phyloP scores from a whole-genome alignment of 2,888 invertebrate genomes.

The Himalopsyche kuldschensis region DNA sequence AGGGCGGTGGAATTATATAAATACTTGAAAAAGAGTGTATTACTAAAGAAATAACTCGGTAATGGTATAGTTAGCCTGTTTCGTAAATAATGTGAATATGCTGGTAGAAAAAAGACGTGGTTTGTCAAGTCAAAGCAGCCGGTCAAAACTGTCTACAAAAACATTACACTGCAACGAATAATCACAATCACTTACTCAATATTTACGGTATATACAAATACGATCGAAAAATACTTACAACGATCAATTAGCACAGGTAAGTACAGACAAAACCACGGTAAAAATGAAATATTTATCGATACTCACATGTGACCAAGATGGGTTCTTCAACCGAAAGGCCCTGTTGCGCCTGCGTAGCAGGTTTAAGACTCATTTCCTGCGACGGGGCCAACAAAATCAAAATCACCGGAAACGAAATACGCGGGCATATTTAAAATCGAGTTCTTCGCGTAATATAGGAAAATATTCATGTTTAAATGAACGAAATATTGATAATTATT shows the following conservation, averaged over 20 bases:
- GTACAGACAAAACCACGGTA: constrained; percentile 54
- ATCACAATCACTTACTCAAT: constrained; percentile 6
- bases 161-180: constrained; percentile 48
- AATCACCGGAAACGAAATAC: constrained; percentile 9
- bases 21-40: not conserved
- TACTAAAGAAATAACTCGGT: not conserved
- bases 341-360: constrained; percentile 71
- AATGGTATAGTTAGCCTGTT: not conserved
- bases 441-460: not conserved
- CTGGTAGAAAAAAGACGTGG: constrained; percentile 16
- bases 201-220: constrained; percentile 42
- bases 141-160: constrained; percentile 50
- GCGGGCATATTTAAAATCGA: constrained; percentile 19
- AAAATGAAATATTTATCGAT: constrained; percentile 64
- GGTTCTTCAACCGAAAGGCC: constrained; percentile 84
- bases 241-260: constrained; percentile 52
- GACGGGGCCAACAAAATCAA: constrained; percentile 58
- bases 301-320: constrained; percentile 91
- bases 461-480: not conserved
- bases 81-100: not conserved
- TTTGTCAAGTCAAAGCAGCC: constrained; percentile 49
- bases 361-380: constrained; percentile 61
- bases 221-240: constrained; percentile 57
- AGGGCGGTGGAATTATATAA: not conserved
- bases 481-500: not conserved